Evolutionary conservation across 2,113 vertebrate genomes (phyloP).

Genomic region (Andinoacara biseriatus): DNA sequence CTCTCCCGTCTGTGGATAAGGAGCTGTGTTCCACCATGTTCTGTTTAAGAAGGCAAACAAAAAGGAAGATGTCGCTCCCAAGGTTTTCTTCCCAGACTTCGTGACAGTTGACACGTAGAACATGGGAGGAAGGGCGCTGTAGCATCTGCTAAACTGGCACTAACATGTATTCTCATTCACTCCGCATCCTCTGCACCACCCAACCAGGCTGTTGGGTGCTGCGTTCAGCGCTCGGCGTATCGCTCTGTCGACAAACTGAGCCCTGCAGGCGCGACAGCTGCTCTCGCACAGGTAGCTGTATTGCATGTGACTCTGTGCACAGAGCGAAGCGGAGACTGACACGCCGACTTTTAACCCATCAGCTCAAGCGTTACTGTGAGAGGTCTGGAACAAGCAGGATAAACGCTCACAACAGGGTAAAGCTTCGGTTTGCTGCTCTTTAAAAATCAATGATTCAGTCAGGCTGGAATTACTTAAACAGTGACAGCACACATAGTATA

Average conservation of each 20-base stretch:
- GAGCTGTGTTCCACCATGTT: not conserved
- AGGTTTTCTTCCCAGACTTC: not conserved
- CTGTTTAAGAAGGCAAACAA: not conserved
- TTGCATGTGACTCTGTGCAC: not conserved
- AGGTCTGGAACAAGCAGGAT: not conserved
- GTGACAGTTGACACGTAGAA: not conserved
- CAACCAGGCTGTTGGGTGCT: constrained; percentile 3
- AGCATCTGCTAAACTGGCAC: not conserved
- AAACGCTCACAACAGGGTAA: not conserved
- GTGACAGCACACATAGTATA: not conserved
- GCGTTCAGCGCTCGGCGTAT: not conserved
- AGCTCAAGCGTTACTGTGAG: not conserved
- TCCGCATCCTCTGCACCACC: not conserved
- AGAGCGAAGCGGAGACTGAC: not conserved
- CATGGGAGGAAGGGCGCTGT: not conserved
- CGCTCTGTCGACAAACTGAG: not conserved
- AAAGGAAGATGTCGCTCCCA: not conserved
- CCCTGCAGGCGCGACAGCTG: constrained; percentile 21
- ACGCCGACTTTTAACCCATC: not conserved
- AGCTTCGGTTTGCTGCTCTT: not conserved
- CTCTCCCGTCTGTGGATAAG: not conserved
- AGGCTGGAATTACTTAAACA: not conserved
- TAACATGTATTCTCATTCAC: not conserved
- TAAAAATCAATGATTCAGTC: not conserved
- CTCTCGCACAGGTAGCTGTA: constrained; percentile 29